Evolutionary conservation across 2,113 vertebrate genomes (phyloP).

Genomic region (Eretmochelys imbricata): DNA sequence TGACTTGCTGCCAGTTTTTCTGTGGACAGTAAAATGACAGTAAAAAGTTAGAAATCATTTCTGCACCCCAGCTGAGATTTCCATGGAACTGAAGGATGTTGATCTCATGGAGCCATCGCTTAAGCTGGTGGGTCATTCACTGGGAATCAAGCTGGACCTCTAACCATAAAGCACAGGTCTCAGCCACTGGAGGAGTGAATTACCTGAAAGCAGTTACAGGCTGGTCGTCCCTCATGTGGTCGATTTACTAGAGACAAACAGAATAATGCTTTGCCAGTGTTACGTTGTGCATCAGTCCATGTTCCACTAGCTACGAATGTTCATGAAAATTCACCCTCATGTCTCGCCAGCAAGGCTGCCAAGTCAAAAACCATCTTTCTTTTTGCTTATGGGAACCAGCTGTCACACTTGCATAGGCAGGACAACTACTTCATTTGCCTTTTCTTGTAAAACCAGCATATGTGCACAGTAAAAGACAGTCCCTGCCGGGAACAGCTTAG

Average conservation of each 20-base stretch:
- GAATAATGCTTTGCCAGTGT: background rate
- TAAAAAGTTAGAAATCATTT: background rate
- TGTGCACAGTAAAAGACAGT: background rate
- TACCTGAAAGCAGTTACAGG: background rate
- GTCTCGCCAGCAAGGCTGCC: background rate
- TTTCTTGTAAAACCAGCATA: background rate
- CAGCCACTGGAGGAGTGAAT: background rate
- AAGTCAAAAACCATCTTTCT: background rate
- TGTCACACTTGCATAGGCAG: background rate
- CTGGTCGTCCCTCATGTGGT: background rate
- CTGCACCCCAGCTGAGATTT: background rate
- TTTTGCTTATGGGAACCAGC: background rate
- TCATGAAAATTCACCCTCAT: background rate
- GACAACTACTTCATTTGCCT: background rate
- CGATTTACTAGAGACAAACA: background rate
- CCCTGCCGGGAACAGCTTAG: background rate
- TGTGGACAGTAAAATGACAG: background rate
- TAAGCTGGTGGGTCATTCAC: accelerated
- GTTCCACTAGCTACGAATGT: background rate
- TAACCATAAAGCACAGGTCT: background rate
- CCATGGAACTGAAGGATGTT: background rate
- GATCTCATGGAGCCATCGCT: background rate
- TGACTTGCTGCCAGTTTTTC: background rate
- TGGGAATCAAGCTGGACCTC: background rate
- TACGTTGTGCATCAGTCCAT: background rate